Evolutionary conservation across 2,888 invertebrate species (phyloP).

Genomic region (Phasia obesa): DNA sequence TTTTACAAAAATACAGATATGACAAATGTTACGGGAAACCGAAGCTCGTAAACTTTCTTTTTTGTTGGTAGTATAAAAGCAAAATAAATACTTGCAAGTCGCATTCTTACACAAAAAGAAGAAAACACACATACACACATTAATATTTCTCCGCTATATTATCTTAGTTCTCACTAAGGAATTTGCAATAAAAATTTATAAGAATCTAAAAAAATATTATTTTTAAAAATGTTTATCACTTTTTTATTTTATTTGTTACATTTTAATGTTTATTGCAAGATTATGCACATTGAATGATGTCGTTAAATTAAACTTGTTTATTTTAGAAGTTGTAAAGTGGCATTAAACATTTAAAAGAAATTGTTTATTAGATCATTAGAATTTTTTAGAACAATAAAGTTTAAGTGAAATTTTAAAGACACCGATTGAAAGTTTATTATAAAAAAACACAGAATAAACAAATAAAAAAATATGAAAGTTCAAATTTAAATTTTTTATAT

Average conservation of each 20-base stretch:
- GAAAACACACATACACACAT: not conserved
- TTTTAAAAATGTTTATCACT: not conserved
- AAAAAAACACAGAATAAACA: no score
- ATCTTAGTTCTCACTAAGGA: conserved; percentile 4
- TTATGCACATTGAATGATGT: conserved; percentile 19
- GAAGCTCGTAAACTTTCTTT: conserved; percentile 52
- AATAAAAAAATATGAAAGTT: no score
- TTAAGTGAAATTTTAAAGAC: not conserved
- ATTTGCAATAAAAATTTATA: conserved; percentile 34
- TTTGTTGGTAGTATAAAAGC: conserved; percentile 20
- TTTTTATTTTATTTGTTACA: conserved; percentile 17
- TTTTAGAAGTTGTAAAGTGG: not conserved
- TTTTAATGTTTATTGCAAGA: conserved; percentile 34
- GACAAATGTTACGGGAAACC: conserved; percentile 56
- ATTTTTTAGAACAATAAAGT: no score
- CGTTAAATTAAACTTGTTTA: conserved; percentile 5
- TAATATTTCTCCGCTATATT: not conserved
- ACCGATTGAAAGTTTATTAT: no score
- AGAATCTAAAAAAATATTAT: conserved; percentile 31
- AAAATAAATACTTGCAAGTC: not conserved
- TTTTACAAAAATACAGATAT: conserved; percentile 30
- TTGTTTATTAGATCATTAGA: no score
- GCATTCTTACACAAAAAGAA: not conserved
- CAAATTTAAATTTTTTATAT: no score
- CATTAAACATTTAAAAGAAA: conserved; percentile 12